Base-by-base conservation (phyloP, 1,140 invertebrate genomes). In the Trypoxylus dichotomus region DNA sequence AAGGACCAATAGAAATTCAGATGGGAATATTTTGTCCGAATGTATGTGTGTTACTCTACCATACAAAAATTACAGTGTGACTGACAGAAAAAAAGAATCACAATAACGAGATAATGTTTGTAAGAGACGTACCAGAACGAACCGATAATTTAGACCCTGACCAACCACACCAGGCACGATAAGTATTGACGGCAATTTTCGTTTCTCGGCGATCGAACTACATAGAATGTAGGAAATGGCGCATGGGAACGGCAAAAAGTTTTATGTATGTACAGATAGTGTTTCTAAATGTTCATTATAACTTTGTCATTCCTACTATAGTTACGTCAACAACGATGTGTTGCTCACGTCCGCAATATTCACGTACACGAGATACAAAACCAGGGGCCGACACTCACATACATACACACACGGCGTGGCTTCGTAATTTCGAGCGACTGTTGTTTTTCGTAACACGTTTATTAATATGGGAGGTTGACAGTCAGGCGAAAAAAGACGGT, bases 371-470 rank as follows among this genome's bases (percentile, higher is more conserved):
- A 68, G 27, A 68, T 29, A 68, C 60, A 68, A 68, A 68, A 68
- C 60, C 24, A 68, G 24, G 24, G 60, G 60, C 60, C 60, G 60
- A 68, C 60, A 68, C 60, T 21, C 60, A 68, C 60, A 68, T 24
- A 68, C 27, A 68, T 29, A 68, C 60, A 68, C 27, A 68, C 21
- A 68, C 60, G 60, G 60, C 60, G 60, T 68, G 60, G 60, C 60
- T 68, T 29, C 60, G 60, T 29, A 68, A 68, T 68, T 68, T 68
- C 60, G 60, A 68, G 7, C 60, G 60, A 68, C 60, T 68, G 60
- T 68, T 68, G 60, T 68, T 68, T 68, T 68, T 29, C 60, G 60
- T 68, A 68, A 68, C 60, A 68, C 60, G 60, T 68, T 68, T 68
- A 68, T 68, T 27, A 68, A 68, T 68, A 68, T 68, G 60, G 60